Evolutionary conservation across 1,140 invertebrate genomes (phyloP), one percentile per base, ranked within the genome.

Genomic region (Apocrypta bakeri): DNA sequence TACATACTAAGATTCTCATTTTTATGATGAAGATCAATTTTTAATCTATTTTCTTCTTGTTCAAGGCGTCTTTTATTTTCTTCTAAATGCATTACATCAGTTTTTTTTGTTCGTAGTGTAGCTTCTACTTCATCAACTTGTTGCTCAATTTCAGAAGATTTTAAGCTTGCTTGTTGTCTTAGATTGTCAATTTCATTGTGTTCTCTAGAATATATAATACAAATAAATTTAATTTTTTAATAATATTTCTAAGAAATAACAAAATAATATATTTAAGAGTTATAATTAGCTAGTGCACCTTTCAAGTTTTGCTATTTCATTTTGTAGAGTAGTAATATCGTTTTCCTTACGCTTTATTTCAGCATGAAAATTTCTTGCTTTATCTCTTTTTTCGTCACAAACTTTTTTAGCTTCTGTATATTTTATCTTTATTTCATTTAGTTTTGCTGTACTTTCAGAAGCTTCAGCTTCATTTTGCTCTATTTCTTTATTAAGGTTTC

Each of bases 31-130:
- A 90, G 69, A 85, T 92, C 88, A 33, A 84, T 85, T 84, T 86
- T 89, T 0, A 90, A 37, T 63, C 83, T 66, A 68, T 88, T 74
- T 69, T 89, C 88, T 81, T 93, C 90, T 71, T 92, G 88, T 79
- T 89, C 86, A 21, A 91, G 85, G 21, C 88, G 88, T n/a, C 86
- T 69, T 64, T 90, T 89, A 82, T 92, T 89, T 42, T 87, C 88
- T 83, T 90, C 90, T 14, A 92, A 87, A 85, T 94, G 93, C 86
- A 90, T 90, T 29, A 90, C 84, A 82, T 93, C 92, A 27, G 90
- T 92, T 86, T 90, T 83, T 12, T 90, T 90, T 6, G 93, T 92
- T 74, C 90, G 85, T 27, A 93, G 88, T 66, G 91, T 88, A 17
- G 92, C 91, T 71, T 92, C 89, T n/a, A 91, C 81, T 76, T 91